Evolutionary conservation across 1,140 invertebrate genomes (phyloP).

Genomic region (Drosophila tani): DNA sequence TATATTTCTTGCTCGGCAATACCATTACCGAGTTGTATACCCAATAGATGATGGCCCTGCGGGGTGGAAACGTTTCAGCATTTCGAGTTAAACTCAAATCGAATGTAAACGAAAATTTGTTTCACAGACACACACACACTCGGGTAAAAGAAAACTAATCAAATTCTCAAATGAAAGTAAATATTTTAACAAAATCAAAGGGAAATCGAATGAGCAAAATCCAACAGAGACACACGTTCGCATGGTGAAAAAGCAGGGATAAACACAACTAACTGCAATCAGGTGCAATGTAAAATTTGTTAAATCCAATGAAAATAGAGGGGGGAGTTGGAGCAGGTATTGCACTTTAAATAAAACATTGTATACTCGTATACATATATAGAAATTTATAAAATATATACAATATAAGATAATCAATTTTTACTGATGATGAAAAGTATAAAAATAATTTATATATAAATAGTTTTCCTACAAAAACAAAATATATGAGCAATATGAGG

Average conservation of each 20-base stretch:
- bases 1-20: conserved; percentile 92
- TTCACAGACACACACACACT: conserved; percentile 11
- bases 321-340: not conserved
- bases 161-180: conserved; percentile 60
- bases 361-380: too few relatives aligned
- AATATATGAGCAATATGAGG: too few relatives aligned
- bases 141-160: conserved; percentile 42
- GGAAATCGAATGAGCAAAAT: conserved; percentile 29
- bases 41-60: conserved; percentile 95
- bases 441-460: too few relatives aligned
- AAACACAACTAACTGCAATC: conserved; percentile 28
- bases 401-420: too few relatives aligned
- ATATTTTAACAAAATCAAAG: conserved; percentile 65
- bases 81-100: conserved; percentile 37
- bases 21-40: conserved; percentile 94
- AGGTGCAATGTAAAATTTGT: conserved; percentile 13
- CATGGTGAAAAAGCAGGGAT: not conserved
- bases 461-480: not conserved
- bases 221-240: conserved; percentile 14
- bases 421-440: too few relatives aligned
- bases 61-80: conserved; percentile 29
- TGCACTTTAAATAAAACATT: too few relatives aligned
- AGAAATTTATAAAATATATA: too few relatives aligned
- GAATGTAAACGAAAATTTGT: conserved; percentile 44
- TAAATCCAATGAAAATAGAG: conserved; percentile 10